phyloP scores from a whole-genome alignment of 2,797 vertebrate species.

The Champsocephalus gunnari region DNA sequence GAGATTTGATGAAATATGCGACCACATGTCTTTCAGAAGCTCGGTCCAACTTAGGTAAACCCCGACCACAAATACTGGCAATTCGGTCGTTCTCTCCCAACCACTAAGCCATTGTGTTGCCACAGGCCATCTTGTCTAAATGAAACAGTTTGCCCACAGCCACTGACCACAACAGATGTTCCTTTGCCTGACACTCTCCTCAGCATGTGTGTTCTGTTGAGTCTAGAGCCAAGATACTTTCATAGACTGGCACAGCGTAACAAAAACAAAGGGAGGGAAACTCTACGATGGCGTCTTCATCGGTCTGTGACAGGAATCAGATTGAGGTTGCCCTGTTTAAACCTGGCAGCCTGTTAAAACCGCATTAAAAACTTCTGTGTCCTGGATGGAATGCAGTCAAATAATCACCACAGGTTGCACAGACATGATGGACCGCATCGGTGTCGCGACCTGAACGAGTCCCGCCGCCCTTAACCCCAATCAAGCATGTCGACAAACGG shows the following conservation, averaged over 20 bases:
- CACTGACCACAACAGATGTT: slow-evolving; percentile 84
- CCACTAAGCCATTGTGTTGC: slow-evolving; percentile 81
- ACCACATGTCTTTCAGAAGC: slow-evolving; percentile 74
- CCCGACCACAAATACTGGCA: slow-evolving; percentile 74
- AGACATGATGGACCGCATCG: slow-evolving; percentile 46
- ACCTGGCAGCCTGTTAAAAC: slow-evolving; percentile 52
- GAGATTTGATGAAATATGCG: slow-evolving; percentile 60
- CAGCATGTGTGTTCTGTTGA: slow-evolving; percentile 82
- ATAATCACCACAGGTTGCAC: slow-evolving; percentile 56
- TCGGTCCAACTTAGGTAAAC: slow-evolving; percentile 76
- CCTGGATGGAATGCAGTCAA: slow-evolving; percentile 52
- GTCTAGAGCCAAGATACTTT: slow-evolving; percentile 79
- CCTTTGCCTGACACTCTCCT: slow-evolving; percentile 67
- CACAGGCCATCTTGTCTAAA: slow-evolving; percentile 79
- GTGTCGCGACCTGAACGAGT: slow-evolving; percentile 51
- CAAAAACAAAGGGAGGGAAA: slow-evolving; percentile 77
- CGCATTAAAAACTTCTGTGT: slow-evolving; percentile 45
- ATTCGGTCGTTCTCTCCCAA: slow-evolving; percentile 69
- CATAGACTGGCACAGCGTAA: slow-evolving; percentile 74
- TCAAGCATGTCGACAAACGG: slow-evolving; percentile 63
- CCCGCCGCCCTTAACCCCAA: slow-evolving; percentile 24
- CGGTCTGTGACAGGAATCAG: slow-evolving; percentile 61
- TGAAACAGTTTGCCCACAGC: slow-evolving; percentile 77
- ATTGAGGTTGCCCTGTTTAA: slow-evolving; percentile 59
- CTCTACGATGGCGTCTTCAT: slow-evolving; percentile 68